Evolutionary conservation across 2,888 invertebrate genomes (phyloP), one percentile per base, ranked within the genome.

Genomic region (Asteroscopus sphinx): DNA sequence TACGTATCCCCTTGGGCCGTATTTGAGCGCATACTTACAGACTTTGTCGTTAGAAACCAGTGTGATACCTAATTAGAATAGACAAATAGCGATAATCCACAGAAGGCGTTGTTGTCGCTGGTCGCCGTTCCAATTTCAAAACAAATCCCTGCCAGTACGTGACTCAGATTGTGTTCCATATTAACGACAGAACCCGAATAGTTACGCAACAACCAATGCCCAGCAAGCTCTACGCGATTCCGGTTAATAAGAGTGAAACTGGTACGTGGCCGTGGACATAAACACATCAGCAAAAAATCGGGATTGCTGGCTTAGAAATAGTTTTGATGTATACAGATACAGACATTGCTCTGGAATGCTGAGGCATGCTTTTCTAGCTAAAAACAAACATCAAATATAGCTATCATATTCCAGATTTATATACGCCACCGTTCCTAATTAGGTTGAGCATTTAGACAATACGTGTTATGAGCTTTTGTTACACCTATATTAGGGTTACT

Each of bases 61-160:
- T 52, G 58, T 57, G 56, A 57, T 73, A 74, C 81, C 79, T 89
- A 88, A 87, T 89, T 89, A 90, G 82, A 88, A 88, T 90, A 88
- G 86, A 86, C 87, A 87, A 85, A 85, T 81, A 79, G 81, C 87
- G 89, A 90, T 92, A 91, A 89, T 92, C 91, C 87, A 84, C 85
- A 86, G 88, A 91, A 88, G 88, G 89, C 86, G 86, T 87, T 85
- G 88, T 85, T 87, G 89, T 89, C 85, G 87, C 82, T 85, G 86
- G 79, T 79, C 78, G 80, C 87, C 88, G 92, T 87, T 92, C 91
- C 87, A 91, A 90, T 93, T 93, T 93, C 93, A 92, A 92, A 93
- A 93, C 93, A 93, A 93, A 92, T 92, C 92, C 89, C 89, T 85
- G 82, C 87, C 82, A 83, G 88, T 91, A 91, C 92, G 91, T 93